These are phyloP conservation scores for Mactra quadrangularis DNA, from an alignment of 1,140 invertebrate species.

Conservation along the genomic window DNA sequence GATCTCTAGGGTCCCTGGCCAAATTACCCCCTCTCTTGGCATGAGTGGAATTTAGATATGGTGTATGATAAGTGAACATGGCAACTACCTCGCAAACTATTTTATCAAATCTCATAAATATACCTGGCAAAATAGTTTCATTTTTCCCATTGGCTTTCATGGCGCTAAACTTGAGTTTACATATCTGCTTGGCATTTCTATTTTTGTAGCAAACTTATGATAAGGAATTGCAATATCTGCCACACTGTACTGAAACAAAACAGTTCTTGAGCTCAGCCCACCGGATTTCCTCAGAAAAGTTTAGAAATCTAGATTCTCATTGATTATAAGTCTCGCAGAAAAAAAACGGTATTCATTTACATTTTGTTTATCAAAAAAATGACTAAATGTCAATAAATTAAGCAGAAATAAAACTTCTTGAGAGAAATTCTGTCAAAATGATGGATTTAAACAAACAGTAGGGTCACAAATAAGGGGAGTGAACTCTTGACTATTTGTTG, in stretches of 20 bases:
- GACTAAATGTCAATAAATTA: constrained; percentile 45
- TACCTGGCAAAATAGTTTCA: constrained; percentile 59
- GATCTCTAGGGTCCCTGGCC: constrained; percentile 52
- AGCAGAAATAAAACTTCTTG: constrained; percentile 33
- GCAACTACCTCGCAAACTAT: constrained; percentile 32
- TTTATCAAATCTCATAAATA: constrained; percentile 55
- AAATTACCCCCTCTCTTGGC: constrained; percentile 57
- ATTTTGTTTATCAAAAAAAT: constrained; percentile 43
- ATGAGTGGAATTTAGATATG: constrained; percentile 54
- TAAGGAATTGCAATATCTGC: constrained; percentile 49
- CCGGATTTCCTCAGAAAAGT: constrained; percentile 17
- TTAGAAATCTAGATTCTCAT: constrained; percentile 26
- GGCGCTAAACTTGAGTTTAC: constrained; percentile 41
- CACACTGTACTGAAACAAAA: constrained; percentile 48
- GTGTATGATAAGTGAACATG: constrained; percentile 40
- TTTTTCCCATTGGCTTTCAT: constrained; percentile 48
- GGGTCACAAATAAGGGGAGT: constrained; percentile 22
- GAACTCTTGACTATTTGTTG: constrained; percentile 18
- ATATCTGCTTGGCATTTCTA: constrained; percentile 49
- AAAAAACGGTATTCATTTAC: constrained; percentile 23
- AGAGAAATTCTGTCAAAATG: constrained; percentile 9
- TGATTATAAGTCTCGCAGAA: constrained; percentile 19
- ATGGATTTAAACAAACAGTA: constrained; percentile 19
- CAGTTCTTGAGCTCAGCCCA: constrained; percentile 31
- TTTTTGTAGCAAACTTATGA: constrained; percentile 46